Evolutionary conservation across 1,140 invertebrate genomes (phyloP), one percentile per base, ranked within the genome.

Genomic region (Megalopta genalis): DNA sequence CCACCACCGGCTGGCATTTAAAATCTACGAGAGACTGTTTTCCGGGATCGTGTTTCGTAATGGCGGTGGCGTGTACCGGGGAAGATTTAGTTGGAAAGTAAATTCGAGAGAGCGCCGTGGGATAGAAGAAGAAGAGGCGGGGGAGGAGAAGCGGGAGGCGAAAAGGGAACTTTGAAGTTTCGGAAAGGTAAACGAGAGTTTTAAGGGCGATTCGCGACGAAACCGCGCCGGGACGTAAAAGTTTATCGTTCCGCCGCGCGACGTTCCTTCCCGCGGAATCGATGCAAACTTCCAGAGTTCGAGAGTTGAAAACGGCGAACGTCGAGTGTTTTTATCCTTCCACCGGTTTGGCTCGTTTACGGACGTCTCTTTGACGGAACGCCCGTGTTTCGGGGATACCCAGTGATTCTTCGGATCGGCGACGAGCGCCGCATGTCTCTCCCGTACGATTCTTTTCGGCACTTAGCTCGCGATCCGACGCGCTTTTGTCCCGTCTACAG

Each of bases 111-210:
- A 12, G 14, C 10, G 42, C 10, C 2, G 14, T 2, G 12, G 12
- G 10, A 12, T 12, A 2, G 9, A 10, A 42, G 39, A 42, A 10
- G 9, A 10, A 42, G 39, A 42, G 39, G 9, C 7, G 39, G 0
- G 16, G 5, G 14, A 16, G 32, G 2, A 5, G 42, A 21, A 12
- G 23, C 7, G 46, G n/a, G 64, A 46, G 68, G 74, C 68, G 68
- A 76, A 68, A 76, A 69, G 64, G 54, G 74, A 76, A 76, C 74
- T 76, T 76, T 69, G 64, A 76, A 76, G 74, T 76, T 76, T 18
- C 32, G 32, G 37, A n/a, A 60, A 57, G 74, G 74, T 62, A 76
- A 76, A 69, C 74, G 64, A 32, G 52, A 76, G 74, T 76, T 76
- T 76, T 76, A 76, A 76, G 68, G 74, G 63, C 74, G 65, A 68